Evolutionary conservation across 2,113 vertebrate genomes (phyloP), one percentile per base, ranked within the genome.

Genomic region (Propithecus coquereli): DNA sequence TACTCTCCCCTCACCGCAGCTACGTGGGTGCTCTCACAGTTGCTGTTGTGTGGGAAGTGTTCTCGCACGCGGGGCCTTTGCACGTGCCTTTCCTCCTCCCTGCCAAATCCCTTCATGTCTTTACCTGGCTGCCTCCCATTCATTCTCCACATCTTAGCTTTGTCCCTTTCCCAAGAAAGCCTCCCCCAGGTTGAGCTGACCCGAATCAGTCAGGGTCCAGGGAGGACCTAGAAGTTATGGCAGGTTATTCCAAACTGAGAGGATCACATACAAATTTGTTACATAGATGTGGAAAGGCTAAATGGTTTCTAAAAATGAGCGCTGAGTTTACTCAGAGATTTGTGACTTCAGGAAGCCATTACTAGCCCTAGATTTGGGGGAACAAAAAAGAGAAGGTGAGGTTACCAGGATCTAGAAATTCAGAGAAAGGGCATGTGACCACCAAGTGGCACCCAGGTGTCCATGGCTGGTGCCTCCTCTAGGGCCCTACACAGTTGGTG

Each of bases 31-130:
- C 83, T 50, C 27, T 37, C 79, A 25, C 23, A 5, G 8, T 27
- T 27, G n/a, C 10, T 4, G 3, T 14, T 18, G 2, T 1, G 1
- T 3, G 30, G 11, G 8, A 54, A 14, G 32, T 14, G 57, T 27
- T 63, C 37, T 25, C 4, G 1, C 7, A 5, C 0, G 0, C 25
- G 18, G 25, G 76, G n/a, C 57, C 87, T 47, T 57, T 43, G 6
- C 37, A 50, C 18, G 0, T 50, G 27, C 23, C 82, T 82, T 45
- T 8, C 37, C 43, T 74, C 30, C 32, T 68, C 54, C 7, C 61
- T 81, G 23, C 17, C 8, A 32, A 18, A 30, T 7, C 12, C 17
- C n/a, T 73, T 16, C 30, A 20, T 61, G 27, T 34, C 52, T 40
- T 43, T 5, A 59, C 43, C 59, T 4, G 1, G 1, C 13, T 30